A percentile compares a stretch with the other conserved stretches of the same genome.
phyloP scores from a whole-genome alignment of 2,113 vertebrate genomes.

The Nyctereutes procyonoides region DNA sequence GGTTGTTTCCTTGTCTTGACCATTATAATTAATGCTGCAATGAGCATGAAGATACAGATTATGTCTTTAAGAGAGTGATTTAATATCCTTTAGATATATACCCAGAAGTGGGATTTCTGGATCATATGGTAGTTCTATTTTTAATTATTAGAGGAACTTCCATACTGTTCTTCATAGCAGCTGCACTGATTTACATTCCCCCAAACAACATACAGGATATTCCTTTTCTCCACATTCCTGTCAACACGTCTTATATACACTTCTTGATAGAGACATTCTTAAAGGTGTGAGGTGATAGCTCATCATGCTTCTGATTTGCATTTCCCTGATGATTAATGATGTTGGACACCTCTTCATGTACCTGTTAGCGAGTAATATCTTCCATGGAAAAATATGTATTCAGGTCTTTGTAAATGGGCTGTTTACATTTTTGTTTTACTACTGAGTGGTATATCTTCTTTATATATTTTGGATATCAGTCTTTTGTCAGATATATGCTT shows the following conservation, averaged over 20 bases:
- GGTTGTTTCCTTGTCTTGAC: neutral
- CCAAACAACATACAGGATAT: neutral
- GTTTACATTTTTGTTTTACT: neutral
- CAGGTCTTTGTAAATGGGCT: neutral
- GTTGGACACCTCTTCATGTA: neutral
- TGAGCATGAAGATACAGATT: neutral
- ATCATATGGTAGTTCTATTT: neutral
- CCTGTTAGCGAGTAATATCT: neutral
- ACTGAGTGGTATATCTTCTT: neutral
- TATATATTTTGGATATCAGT: neutral
- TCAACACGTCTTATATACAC: neutral
- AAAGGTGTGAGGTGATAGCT: neutral
- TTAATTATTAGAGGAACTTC: neutral
- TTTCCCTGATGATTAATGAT: neutral
- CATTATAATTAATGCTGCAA: neutral
- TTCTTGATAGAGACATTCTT: neutral
- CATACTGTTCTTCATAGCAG: neutral
- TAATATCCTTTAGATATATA: neutral
- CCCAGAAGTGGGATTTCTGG: neutral
- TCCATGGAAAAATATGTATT: neutral
- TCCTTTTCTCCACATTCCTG: neutral
- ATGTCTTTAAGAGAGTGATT: neutral
- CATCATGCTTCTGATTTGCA: neutral
- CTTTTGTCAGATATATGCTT: neutral
- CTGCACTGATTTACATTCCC: neutral